Base-by-base conservation (phyloP, 2,113 vertebrate genomes). In the Egretta garzetta region DNA sequence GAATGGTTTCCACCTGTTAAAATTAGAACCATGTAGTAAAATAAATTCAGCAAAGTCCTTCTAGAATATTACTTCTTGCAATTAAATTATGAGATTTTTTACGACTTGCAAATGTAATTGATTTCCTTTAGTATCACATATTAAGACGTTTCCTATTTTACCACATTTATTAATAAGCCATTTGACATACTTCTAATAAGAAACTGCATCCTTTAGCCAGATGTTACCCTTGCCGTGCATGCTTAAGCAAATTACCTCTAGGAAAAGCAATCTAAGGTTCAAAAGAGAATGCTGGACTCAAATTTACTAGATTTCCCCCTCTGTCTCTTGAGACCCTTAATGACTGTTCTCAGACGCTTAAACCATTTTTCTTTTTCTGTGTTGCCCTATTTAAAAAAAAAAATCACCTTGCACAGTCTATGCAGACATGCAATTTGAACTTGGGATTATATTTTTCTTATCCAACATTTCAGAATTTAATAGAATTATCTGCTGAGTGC, bases 401-500 rank as follows among this genome's bases (percentile, higher is more conserved):
- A n/a, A 67, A 82, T 63, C 32, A 91, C 32, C 64, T 88, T 73
- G 28, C 22, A 33, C 14, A 67, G 53, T 62, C 53, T 56, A 33
- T 77, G 13, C 8, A 80, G 49, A 49, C 47, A 33, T 85, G 50
- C 35, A 80, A 49, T 91, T 84, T 90, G 66, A 63, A 89, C 50
- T 93, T 93, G 28, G 74, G 62, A 77, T 80, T 97, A 39, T 82
- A 33, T 75, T 92, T 92, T 89, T 43, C 30, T 85, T 79, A 90
- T 72, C 70, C 84, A 82, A 7, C 3, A 0, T 93, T 96, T 96
- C 80, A 71, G 62, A 90, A 93, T 92, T 80, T 90, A 96, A 87
- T 95, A 67, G 24, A 74, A 96, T 96, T 97, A 95, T 96, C 59
- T 66, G 23, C 41, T 91, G 85, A 86, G n/a, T 94, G 80, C 58